phyloP scores from a whole-genome alignment of 2,113 vertebrate species.

The Mesembrinibis cayennensis region DNA sequence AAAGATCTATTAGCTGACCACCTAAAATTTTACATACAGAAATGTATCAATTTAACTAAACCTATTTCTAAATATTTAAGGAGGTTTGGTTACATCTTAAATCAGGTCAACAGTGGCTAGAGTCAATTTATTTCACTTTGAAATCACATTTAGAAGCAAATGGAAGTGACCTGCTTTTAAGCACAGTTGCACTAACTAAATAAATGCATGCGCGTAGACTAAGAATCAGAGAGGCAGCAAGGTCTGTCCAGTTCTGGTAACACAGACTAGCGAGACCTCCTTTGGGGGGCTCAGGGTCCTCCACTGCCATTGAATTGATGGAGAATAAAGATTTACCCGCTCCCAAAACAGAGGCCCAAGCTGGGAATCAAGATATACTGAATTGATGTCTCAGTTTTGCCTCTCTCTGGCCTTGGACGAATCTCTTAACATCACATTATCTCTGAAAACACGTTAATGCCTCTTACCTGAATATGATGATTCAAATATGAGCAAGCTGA shows the following conservation, averaged over 20 bases:
- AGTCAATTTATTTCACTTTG: slow-evolving; percentile 26
- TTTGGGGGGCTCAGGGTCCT: accelerated
- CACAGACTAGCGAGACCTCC: neutral
- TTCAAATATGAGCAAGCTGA: neutral
- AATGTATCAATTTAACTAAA: slow-evolving; percentile 40
- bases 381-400: neutral
- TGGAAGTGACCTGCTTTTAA: slow-evolving; percentile 4
- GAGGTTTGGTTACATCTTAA: slow-evolving; percentile 37
- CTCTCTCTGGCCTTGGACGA: neutral
- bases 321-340: neutral
- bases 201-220: neutral
- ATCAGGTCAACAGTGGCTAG: neutral
- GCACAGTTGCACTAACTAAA: neutral
- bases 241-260: neutral
- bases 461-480: neutral
- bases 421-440: neutral
- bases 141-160: neutral
- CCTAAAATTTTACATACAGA: slow-evolving; percentile 45
- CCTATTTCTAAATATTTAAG: slow-evolving; percentile 45
- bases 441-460: neutral
- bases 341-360: neutral
- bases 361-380: neutral
- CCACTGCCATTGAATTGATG: neutral
- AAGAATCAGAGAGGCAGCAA: neutral
- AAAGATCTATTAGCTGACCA: slow-evolving; percentile 65